A percentile compares a stretch with the other conserved stretches of the same genome.
Conservation (phyloP, 2,888 invertebrate species). For the Trisateles emortualis region DNA sequence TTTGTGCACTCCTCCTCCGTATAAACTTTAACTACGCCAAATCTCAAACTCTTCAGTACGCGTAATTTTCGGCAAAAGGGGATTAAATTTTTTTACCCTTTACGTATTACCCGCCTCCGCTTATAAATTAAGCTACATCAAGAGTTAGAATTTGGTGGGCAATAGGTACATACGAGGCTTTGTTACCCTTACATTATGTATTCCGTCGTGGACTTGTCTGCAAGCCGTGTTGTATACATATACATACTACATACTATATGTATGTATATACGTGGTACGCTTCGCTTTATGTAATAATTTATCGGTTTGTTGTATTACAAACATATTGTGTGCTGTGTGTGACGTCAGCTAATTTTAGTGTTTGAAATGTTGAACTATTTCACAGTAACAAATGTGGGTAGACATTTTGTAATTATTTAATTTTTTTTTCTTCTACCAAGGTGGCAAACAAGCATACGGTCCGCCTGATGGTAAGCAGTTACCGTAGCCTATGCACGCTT, state of each 20-base stretch:
- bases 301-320: constrained; percentile 44
- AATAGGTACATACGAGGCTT: constrained; percentile 73
- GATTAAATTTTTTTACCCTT: too few relatives aligned
- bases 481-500: too few relatives aligned
- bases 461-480: too few relatives aligned
- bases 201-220: constrained; percentile 71
- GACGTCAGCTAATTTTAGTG: constrained; percentile 27
- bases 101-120: constrained; percentile 7
- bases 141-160: constrained; percentile 82
- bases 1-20: too few relatives aligned
- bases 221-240: constrained; percentile 34
- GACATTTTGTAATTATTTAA: neutral
- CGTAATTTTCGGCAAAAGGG: neutral
- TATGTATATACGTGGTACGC: constrained; percentile 11
- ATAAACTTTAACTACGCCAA: too few relatives aligned
- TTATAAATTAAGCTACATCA: constrained; percentile 50
- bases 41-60: neutral
- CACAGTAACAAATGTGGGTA: constrained; percentile 2
- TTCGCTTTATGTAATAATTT: constrained; percentile 54
- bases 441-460: too few relatives aligned
- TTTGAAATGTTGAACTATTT: constrained; percentile 23
- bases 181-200: constrained; percentile 80
- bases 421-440: too few relatives aligned
- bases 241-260: constrained; percentile 16
- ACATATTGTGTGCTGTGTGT: constrained; percentile 6